These are phyloP conservation scores for Leptodactylus fuscus DNA, from an alignment of 2,113 vertebrate species.

Conservation along the genomic window DNA sequence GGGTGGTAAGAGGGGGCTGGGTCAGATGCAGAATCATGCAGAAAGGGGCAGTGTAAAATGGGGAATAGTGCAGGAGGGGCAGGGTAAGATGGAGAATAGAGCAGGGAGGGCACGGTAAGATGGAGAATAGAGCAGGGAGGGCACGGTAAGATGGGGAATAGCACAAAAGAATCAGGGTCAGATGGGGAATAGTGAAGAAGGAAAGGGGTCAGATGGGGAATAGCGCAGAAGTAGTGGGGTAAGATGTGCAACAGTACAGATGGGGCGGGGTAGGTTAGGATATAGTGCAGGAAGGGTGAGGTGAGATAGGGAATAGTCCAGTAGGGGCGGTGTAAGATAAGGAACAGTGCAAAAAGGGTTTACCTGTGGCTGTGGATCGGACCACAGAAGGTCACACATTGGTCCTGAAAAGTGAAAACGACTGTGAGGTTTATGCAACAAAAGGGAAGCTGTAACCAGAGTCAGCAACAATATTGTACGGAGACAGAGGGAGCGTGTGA, in stretches of 20 bases:
- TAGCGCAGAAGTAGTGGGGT: neutral
- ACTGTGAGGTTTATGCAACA: neutral
- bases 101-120: neutral
- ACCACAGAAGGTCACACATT: slow-evolving; percentile 96
- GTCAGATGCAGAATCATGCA: neutral
- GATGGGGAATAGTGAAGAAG: too few relatives aligned
- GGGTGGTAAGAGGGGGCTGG: neutral
- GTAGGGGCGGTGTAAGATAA: too few relatives aligned
- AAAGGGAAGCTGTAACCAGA: neutral
- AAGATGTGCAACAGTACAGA: neutral
- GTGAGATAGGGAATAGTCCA: neutral
- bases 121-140: neutral
- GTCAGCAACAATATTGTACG: neutral
- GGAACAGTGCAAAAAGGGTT: too few relatives aligned
- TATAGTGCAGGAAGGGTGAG: too few relatives aligned
- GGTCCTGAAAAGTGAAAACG: slow-evolving; percentile 74
- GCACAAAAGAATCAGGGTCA: too few relatives aligned
- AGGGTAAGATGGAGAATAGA: neutral
- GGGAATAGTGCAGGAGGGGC: neutral
- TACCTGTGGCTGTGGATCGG: slow-evolving; percentile 88
- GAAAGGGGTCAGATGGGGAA: neutral
- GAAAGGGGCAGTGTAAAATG: neutral
- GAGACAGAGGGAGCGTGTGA: neutral
- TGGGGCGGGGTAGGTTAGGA: neutral
- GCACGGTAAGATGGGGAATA: neutral